Conservation (phyloP, 2,888 invertebrate species). For the Yponomeuta evonymella region DNA sequence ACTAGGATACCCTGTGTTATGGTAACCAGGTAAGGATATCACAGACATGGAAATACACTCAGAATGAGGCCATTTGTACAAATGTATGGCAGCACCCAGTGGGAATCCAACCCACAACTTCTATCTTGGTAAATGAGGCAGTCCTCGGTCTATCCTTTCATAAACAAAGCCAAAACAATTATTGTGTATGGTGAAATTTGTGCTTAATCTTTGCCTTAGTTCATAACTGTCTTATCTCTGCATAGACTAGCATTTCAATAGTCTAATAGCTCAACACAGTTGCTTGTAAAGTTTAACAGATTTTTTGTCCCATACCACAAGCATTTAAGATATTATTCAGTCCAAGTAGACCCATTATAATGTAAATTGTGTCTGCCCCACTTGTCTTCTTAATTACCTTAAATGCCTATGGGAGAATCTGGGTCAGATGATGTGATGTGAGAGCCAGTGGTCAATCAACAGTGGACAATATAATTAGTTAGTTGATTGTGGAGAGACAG, state of each 20-base stretch:
- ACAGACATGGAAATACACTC: too few relatives aligned
- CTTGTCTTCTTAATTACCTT: conserved; percentile 11
- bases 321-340: not conserved
- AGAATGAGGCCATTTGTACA: too few relatives aligned
- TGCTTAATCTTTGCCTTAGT: too few relatives aligned
- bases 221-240: not conserved
- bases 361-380: conserved; percentile 4
- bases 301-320: not conserved
- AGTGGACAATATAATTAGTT: conserved; percentile 4
- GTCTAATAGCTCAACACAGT: not conserved
- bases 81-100: too few relatives aligned
- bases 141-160: too few relatives aligned
- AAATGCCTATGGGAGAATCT: conserved; percentile 4
- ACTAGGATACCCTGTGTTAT: too few relatives aligned
- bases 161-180: too few relatives aligned
- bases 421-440: conserved; percentile 1
- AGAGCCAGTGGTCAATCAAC: conserved; percentile 11
- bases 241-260: not conserved
- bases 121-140: too few relatives aligned
- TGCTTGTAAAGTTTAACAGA: not conserved
- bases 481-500: not conserved
- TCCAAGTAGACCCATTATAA: not conserved
- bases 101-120: too few relatives aligned
- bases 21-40: too few relatives aligned
- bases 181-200: too few relatives aligned